Base-by-base conservation (phyloP, 2,888 invertebrate species). In the Ceraclea dissimilis region DNA sequence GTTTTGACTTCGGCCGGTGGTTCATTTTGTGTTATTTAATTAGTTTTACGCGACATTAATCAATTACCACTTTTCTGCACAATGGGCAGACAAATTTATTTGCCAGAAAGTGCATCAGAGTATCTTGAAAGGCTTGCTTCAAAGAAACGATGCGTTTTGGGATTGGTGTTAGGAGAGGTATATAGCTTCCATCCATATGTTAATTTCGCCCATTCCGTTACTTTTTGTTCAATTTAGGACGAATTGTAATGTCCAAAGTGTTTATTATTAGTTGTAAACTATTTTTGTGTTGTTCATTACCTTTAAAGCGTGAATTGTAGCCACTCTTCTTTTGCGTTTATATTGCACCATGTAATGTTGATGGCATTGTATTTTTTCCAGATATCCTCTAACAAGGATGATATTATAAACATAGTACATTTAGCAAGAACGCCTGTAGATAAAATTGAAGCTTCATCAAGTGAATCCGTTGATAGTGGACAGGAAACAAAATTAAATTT, bases 111-210 rank as follows among this genome's bases (percentile, higher is more conserved):
- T 69, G 79, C 86, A 60, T 76, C 85, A 63, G 78, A 80, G 63
- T 88, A 89, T 72, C 71, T 90, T 63, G 76, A 80, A 63, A 80
- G 81, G 64, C 79, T 86, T 67, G 79, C 81, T 11, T 77, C 80
- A 57, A 73, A 82, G 61, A 81, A 84, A 67, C 76, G 73, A 63
- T 84, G 84, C 67, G 82, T 81, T 43, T 80, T 86, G 60, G 90
- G 90, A 61, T 76, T 91, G 66, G 85, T 90, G 67, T 75, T 90
- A 64, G 90, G 90, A 61, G 90, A 91, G 82, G 90, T 89, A 75
- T 43, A 67, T 66, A 49, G 31, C 51, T 47, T 17, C 13, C 4
- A 13, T 39, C 39, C 39, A 39, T 52, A 57, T 39, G 39, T 5
- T 16, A 39, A 13, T 39, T 8, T 39, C 4, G 5, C 13, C 13